Base-by-base conservation (phyloP, 2,888 invertebrate species). In the Celastrina argiolus region DNA sequence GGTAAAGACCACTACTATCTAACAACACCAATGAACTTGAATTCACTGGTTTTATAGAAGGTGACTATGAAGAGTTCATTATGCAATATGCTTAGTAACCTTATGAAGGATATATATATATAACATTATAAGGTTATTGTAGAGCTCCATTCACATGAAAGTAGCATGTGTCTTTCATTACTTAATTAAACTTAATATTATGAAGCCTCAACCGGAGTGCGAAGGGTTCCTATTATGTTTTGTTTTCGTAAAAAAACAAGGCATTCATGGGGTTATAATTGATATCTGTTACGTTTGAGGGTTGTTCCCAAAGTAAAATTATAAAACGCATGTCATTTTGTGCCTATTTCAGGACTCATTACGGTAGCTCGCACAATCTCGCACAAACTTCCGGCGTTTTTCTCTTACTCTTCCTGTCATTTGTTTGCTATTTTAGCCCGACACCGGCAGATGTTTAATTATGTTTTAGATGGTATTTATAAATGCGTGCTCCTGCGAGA, bases 271-370 rank as follows among this genome's bases (percentile, higher is more conserved):
- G 10, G 22, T 18, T 4, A 22, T 10, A 22, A 51, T 12, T 3
- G 12, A 45, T 45, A 45, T 10, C 5, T 42, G 18, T 22, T 45
- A 45, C 10, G 18, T 45, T 22, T 22, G 12, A 12, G 51, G 22
- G 51, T 12, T 22, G 51, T 5, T 22, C 16, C 12, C 22, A 16
- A 42, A 42, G 1, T 8, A 42, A 8, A 42, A 18, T 51, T 51
- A 58, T 31, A 34, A 58, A 34, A 31, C 31, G 4, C 31, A 1
- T 34, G n/a, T 31, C 58, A 16, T 59, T 18, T 34, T 12, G 34
- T 12, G 39, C 61, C 28, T 61, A 61, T 61, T 61, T 61, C 39
- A 61, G 61, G 39, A 36, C 39, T 61, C 36, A 61, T 61, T 61
- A 36, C 18, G 39, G 22, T 22, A 45, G 22, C 51, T 51, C 22